Evolutionary conservation across 2,888 invertebrate genomes (phyloP).

Genomic region (Drosophila vallismaia): DNA sequence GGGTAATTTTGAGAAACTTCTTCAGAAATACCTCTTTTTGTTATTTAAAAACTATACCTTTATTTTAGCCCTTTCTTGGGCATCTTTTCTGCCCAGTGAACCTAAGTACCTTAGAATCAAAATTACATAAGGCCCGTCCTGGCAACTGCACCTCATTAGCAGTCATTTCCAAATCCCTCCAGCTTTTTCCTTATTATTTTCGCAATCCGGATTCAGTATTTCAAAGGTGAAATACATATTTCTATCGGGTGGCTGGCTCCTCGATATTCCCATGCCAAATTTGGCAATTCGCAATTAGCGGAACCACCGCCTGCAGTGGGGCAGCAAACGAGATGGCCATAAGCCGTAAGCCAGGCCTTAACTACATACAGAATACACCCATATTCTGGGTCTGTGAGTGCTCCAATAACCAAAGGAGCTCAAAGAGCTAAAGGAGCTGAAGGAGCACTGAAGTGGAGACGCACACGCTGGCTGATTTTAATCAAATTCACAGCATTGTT

Average conservation of each 20-base stretch:
- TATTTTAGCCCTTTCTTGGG: no score
- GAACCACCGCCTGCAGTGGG: slow-evolving; percentile 61
- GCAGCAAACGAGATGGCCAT: slow-evolving; percentile 73
- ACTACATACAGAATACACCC: slow-evolving; percentile 3
- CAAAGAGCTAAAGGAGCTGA: slow-evolving; percentile 43
- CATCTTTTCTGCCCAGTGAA: background rate
- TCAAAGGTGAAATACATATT: slow-evolving; percentile 18
- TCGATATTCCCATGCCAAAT: slow-evolving; percentile 41
- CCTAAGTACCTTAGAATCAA: background rate
- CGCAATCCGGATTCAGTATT: slow-evolving; percentile 11
- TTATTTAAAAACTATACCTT: no score
- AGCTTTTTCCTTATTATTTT: background rate
- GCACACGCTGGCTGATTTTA: slow-evolving; percentile 77
- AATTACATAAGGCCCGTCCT: slow-evolving; percentile 19
- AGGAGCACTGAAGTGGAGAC: slow-evolving; percentile 50
- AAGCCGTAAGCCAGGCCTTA: slow-evolving; percentile 45
- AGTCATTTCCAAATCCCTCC: slow-evolving; percentile 13
- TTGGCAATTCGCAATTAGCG: slow-evolving; percentile 78
- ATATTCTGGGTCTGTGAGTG: slow-evolving; percentile 10
- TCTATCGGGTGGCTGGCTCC: background rate
- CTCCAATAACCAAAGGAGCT: slow-evolving; percentile 48
- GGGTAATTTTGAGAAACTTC: no score
- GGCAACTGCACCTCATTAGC: slow-evolving; percentile 48
- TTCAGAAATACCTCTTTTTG: no score
- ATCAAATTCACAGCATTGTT: slow-evolving; percentile 82